These are phyloP conservation scores for Euborellia annulipes DNA, from an alignment of 1,140 invertebrate species.

Conservation along the genomic window DNA sequence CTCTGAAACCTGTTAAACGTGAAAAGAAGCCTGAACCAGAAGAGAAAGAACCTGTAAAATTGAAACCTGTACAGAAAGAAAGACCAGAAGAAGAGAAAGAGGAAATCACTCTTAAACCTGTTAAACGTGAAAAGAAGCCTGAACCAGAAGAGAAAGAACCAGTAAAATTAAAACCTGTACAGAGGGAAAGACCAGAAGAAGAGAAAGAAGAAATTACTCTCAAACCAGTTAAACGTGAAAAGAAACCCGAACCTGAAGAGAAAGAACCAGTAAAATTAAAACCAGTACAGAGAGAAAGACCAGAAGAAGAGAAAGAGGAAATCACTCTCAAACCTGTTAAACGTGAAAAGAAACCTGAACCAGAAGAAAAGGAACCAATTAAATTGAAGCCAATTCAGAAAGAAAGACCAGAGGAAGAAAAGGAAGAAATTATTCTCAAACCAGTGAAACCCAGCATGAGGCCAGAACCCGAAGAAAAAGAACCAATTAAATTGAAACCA, in stretches of 20 bases:
- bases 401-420: constrained; percentile 7
- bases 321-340: constrained; percentile 9
- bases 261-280: constrained; percentile 12
- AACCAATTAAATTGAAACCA: constrained; percentile 15
- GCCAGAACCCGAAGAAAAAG: constrained; percentile 11
- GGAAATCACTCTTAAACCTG: constrained; percentile 8
- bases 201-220: constrained; percentile 11
- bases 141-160: constrained; percentile 9
- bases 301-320: constrained; percentile 16
- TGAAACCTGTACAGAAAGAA: constrained; percentile 18
- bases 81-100: constrained; percentile 16
- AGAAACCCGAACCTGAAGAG: constrained; percentile 16
- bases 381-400: constrained; percentile 15
- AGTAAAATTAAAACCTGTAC: not conserved
- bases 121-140: constrained; percentile 12
- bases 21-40: constrained; percentile 20
- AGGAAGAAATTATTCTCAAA: constrained; percentile 18
- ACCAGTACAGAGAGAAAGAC: constrained; percentile 18
- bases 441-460: constrained; percentile 23
- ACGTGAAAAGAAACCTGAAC: constrained; percentile 10
- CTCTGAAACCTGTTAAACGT: constrained; percentile 9
- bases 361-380: constrained; percentile 7
- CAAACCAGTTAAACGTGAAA: constrained; percentile 17
- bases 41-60: constrained; percentile 10
- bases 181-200: constrained; percentile 11